Conservation (phyloP, 2,888 invertebrate genomes). For the Arge pagana region DNA sequence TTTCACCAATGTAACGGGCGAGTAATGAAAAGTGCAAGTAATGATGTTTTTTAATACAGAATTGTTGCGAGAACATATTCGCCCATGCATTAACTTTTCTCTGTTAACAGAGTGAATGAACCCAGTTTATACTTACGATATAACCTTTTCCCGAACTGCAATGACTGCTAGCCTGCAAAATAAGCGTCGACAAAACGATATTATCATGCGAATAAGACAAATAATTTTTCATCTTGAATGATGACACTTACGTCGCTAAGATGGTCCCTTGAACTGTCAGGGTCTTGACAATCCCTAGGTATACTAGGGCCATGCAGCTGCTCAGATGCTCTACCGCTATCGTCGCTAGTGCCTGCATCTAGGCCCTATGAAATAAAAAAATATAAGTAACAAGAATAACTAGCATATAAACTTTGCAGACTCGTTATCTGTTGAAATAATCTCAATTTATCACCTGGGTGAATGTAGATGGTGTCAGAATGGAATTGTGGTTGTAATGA, state of each 20-base stretch:
- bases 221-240: background rate
- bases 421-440: conserved; percentile 22
- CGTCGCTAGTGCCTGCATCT: conserved; percentile 84
- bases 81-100: too few relatives aligned
- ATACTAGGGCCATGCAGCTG: conserved; percentile 72
- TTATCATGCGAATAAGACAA: conserved; percentile 9
- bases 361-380: conserved; percentile 66
- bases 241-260: conserved; percentile 78
- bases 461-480: conserved; percentile 55
- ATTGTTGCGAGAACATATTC: too few relatives aligned
- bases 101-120: conserved; percentile 47
- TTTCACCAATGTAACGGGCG: too few relatives aligned
- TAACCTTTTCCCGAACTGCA: conserved; percentile 93
- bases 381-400: conserved; percentile 22
- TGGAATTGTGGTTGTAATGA: conserved; percentile 57
- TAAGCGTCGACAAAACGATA: conserved; percentile 51
- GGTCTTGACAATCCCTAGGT: conserved; percentile 66
- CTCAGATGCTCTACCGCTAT: conserved; percentile 82
- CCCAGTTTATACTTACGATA: conserved; percentile 78
- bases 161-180: conserved; percentile 85
- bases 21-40: too few relatives aligned
- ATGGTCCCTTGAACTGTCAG: conserved; percentile 82
- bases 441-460: conserved; percentile 49
- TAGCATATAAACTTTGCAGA: conserved; percentile 31
- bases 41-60: too few relatives aligned